Percentiles rank a stretch among this genome's conserved stretches.
phyloP scores from a whole-genome alignment of 2,113 vertebrate genomes.

The Rhinopomastus cyanomelas region DNA sequence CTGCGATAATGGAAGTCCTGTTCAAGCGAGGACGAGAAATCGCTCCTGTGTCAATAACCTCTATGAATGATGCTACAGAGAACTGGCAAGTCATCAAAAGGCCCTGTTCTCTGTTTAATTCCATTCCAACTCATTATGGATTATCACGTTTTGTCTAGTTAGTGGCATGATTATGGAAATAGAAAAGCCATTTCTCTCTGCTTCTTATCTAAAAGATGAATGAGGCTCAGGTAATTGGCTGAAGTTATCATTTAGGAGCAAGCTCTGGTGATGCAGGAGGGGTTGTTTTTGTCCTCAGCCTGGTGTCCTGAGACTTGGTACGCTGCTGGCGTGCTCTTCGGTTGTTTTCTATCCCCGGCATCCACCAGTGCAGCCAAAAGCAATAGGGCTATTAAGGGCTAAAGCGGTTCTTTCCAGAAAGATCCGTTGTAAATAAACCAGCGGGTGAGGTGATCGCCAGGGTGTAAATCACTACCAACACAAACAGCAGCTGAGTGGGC shows the following conservation, averaged over 20 bases:
- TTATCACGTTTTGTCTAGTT: constrained; percentile 71
- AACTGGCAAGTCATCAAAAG: constrained; percentile 66
- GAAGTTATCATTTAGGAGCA: constrained; percentile 48
- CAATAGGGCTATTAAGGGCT: background rate
- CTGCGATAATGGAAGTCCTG: background rate
- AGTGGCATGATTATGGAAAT: constrained; percentile 59
- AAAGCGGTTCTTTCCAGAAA: constrained; percentile 43
- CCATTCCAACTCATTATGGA: constrained; percentile 71
- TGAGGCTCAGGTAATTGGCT: constrained; percentile 44
- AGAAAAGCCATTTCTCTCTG: constrained; percentile 51
- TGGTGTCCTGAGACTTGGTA: background rate
- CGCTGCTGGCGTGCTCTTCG: background rate
- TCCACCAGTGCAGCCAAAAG: background rate
- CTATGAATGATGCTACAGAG: constrained; percentile 54
- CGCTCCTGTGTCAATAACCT: constrained; percentile 55
- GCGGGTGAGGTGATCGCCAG: background rate
- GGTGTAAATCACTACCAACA: background rate
- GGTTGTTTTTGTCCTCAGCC: background rate
- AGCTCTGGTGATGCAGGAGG: background rate
- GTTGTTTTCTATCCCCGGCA: background rate
- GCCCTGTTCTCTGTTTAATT: constrained; percentile 65
- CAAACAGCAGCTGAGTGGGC: constrained; percentile 2
- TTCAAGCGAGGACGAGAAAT: constrained; percentile 23
- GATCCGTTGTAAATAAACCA: constrained; percentile 33
- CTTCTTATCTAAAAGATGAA: constrained; percentile 66